Conservation (phyloP, 30 jellyfish, hydroid and myxozoan species). For the Cassiopea andromeda region DNA sequence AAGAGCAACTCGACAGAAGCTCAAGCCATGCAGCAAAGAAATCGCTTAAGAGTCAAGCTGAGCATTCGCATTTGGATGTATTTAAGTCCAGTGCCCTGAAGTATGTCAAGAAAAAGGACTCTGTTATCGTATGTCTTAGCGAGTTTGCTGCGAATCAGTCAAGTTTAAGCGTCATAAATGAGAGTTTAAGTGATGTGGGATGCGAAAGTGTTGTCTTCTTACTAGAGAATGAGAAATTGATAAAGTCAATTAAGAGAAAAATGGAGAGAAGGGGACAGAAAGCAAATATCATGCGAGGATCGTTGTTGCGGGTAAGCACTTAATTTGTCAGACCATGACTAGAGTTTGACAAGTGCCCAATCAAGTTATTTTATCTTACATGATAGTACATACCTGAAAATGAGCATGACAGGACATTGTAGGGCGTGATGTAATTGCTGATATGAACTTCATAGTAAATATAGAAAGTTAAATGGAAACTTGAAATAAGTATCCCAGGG, state of each 20-base stretch:
- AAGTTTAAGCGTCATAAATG: background rate
- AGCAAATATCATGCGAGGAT: background rate
- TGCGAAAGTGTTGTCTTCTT: slow-evolving; percentile 1
- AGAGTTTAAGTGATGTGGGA: background rate
- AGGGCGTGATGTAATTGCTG: too few relatives aligned
- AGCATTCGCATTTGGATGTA: background rate
- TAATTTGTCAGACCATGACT: too few relatives aligned
- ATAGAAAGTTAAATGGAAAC: too few relatives aligned
- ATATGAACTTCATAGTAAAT: too few relatives aligned
- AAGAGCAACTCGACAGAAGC: background rate
- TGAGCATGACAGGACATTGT: too few relatives aligned
- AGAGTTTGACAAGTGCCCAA: too few relatives aligned
- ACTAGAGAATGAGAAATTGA: background rate
- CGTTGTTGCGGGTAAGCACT: background rate
- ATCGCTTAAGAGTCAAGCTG: slow-evolving; percentile 5
- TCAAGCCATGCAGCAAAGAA: background rate
- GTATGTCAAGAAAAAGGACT: slow-evolving; percentile 3
- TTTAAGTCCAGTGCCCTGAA: background rate
- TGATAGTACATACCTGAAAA: too few relatives aligned
- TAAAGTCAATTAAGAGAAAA: slow-evolving; percentile 8
- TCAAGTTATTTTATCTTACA: too few relatives aligned
- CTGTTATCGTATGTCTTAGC: background rate
- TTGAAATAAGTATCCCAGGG: too few relatives aligned
- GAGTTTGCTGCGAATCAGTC: background rate
- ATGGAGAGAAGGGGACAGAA: background rate